Base-by-base conservation (phyloP, 2,888 invertebrate genomes). In the Nematopogon swammerdamellus region DNA sequence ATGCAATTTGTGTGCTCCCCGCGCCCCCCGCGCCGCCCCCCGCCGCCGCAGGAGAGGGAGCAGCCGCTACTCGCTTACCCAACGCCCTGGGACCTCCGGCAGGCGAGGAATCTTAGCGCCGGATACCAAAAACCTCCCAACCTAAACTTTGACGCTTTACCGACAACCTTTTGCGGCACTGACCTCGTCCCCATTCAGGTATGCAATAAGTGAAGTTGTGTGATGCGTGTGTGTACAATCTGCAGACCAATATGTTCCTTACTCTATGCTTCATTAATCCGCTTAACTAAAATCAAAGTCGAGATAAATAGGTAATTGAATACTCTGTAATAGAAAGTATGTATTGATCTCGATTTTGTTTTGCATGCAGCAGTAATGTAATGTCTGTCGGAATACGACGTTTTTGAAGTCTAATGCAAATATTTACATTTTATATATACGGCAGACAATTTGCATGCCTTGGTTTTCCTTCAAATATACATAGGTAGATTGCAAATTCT, bases 41-140 rank as follows among this genome's bases (percentile, higher is more conserved):
- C 69, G 55, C 68, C 72, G 60, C 67, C 70, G 54, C 64, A 65
- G 59, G 14, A 42, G 19, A 18, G n/a, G 19, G 44, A 44, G 19
- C n/a, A n/a, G n/a, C n/a, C n/a, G n/a, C 25, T 25, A 25, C 25
- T n/a, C n/a, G n/a, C 18, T 29, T 30, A 18, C 55, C 53, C 25
- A 53, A 4, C 36, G 36, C 36, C 36, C 36, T 36, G 36, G 36
- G 36, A 36, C 36, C 36, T 14, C 25, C 25, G 10, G 5, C 5
- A 4, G 5, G 5, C 5, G 5, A 4, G 10, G 68, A 77, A 44
- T 43, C 54, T 55, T 47, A 50, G 47, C 29, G 50, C 53, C 44
- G 51, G 76, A 71, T 77, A 77, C 71, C 77, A 74, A 72, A 80
- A 79, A 70, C 79, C 79, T 67, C 80, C 79, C 62, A 79, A 80